Percentiles rank a stretch among this genome's conserved stretches.
Evolutionary conservation across 2,888 invertebrate species (phyloP).

Genomic region (Drosophila sordidula): DNA sequence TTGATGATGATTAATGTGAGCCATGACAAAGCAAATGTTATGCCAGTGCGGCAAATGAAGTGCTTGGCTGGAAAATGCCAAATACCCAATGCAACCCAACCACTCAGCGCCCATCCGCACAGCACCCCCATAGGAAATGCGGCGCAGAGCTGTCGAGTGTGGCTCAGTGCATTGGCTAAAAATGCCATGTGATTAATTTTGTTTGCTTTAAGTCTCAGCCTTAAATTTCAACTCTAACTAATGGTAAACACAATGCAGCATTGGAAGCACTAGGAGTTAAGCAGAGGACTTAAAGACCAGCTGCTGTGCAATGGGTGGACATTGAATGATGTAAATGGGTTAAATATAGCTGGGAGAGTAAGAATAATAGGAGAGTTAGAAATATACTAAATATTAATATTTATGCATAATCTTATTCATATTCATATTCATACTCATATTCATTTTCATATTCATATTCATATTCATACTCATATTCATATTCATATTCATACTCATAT

Average conservation of each 20-base stretch:
- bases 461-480: conserved; percentile 17
- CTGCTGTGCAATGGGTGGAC: conserved; percentile 3
- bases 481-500: conserved; percentile 7
- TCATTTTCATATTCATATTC: conserved; percentile 7
- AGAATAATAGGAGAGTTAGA: no score
- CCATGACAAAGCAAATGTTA: conserved; percentile 77
- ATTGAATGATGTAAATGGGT: neutral
- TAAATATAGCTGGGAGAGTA: neutral
- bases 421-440: conserved; percentile 9
- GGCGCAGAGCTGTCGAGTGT: conserved; percentile 19
- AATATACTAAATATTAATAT: neutral
- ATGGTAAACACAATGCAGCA: conserved; percentile 14
- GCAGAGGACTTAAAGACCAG: neutral
- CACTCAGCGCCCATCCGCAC: conserved; percentile 1
- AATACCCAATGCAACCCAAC: conserved; percentile 12
- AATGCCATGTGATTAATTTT: conserved; percentile 46
- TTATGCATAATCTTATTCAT: conserved; percentile 1
- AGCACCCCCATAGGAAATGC: conserved; percentile 9
- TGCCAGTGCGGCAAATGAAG: conserved; percentile 57
- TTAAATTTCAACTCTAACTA: conserved; percentile 20
- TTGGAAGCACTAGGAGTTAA: neutral
- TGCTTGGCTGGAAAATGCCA: conserved; percentile 35
- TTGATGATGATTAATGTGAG: conserved; percentile 78
- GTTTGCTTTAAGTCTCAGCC: conserved; percentile 21
- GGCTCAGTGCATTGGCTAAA: conserved; percentile 36